phyloP scores from a whole-genome alignment of 2,113 vertebrate species.

The Edolisoma coerulescens region DNA sequence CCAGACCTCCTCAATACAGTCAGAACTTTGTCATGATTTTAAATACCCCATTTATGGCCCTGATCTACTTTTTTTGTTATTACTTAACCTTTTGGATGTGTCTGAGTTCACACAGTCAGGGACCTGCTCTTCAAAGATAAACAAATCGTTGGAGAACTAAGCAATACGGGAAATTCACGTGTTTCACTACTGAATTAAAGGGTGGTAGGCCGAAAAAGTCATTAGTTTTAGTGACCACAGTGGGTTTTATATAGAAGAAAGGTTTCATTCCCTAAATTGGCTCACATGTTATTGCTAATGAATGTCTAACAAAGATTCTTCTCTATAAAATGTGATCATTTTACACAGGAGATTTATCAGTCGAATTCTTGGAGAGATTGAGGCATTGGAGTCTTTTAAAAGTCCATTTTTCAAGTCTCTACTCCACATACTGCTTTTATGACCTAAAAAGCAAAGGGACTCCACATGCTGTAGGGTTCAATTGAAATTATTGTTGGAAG shows the following conservation, averaged over 20 bases:
- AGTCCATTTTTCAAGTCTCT: constrained; percentile 65
- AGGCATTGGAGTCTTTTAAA: constrained; percentile 70
- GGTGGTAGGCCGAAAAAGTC: constrained; percentile 49
- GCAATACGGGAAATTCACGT: constrained; percentile 35
- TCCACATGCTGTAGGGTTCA: constrained; percentile 68
- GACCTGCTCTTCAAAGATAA: constrained; percentile 59
- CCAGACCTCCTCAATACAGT: constrained; percentile 19
- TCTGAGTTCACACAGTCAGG: constrained; percentile 44
- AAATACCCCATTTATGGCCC: constrained; percentile 37
- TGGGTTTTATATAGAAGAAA: constrained; percentile 62
- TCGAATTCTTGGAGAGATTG: constrained; percentile 62
- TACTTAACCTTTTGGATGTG: constrained; percentile 52
- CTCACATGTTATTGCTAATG: constrained; percentile 65
- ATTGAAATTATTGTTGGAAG: constrained; percentile 71
- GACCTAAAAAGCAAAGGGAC: constrained; percentile 72
- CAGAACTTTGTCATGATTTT: constrained; percentile 41
- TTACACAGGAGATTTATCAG: constrained; percentile 70
- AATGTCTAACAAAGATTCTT: constrained; percentile 68
- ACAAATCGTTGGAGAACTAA: constrained; percentile 60
- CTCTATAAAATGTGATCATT: constrained; percentile 69
- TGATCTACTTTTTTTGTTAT: constrained; percentile 48
- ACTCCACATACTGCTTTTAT: constrained; percentile 67
- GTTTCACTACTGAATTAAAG: constrained; percentile 44
- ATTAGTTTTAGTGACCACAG: constrained; percentile 65
- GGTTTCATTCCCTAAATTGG: constrained; percentile 64